Base-by-base conservation (phyloP, 2,888 invertebrate genomes). In the Stenoptilia bipunctidactyla region DNA sequence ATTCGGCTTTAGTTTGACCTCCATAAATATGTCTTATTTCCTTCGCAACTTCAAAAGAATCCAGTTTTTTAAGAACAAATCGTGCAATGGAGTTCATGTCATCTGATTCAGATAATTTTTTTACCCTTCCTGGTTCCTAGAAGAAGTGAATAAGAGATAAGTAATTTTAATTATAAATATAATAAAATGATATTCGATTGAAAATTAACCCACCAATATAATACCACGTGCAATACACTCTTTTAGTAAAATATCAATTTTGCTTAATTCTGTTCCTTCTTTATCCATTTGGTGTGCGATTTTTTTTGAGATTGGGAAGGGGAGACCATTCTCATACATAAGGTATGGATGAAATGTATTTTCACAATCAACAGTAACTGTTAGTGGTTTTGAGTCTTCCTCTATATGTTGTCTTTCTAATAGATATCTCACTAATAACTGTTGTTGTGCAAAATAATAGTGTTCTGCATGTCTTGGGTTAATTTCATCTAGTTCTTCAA, bases 181-280 rank as follows among this genome's bases (percentile, higher is more conserved):
- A 33, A 14, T 37, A 9, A 37, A 39, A 15, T 14, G 3, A 38
- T 13, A 20, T 10, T 15, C 14, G 27, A 15, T 37, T 25, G 15
- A 13, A 20, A 12, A 3, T 13, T 20, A 14, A 47, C 63, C 52
- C 52, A 82, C 82, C 72, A 75, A 68, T 14, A 73, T 56, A 40
- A 82, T 61, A 46, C 73, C 70, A 49, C 80, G 66, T 1, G 65
- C 55, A 48, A 79, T 66, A 40, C 68, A 75, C 51, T 82, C 82
- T 37, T 55, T 68, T 10, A 83, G 69, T 13, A 72, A 72, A 45
- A 74, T 76, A 43, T 79, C 73, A 36, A 74, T 66, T 9, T 59
- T 48, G 53, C 68, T 68, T 5, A 80, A 52, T 42, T 61, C 60
- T n/a, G 65, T 60, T 49, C 52, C 60, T 20, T 65, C 62, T 4